Base-by-base conservation (phyloP, 2,888 invertebrate genomes). In the Omphaloscelis lunosa region DNA sequence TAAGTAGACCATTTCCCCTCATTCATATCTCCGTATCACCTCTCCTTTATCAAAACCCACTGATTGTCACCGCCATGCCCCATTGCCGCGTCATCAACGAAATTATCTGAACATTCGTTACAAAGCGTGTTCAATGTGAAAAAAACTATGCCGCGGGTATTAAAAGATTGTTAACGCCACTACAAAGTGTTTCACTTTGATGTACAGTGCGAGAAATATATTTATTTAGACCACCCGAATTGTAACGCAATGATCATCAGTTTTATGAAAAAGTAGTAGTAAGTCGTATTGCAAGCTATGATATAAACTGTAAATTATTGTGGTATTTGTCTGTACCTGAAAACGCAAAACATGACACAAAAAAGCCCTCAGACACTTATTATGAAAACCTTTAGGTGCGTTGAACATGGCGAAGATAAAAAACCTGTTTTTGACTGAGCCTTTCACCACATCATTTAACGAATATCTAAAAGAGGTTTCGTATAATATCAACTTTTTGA, bases 61-160 rank as follows among this genome's bases (percentile, higher is more conserved):
- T n/a, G 67, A 59, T 41, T 48, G 0, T 48, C 82, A 15, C 48
- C 68, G 23, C 51, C 20, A 61, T 34, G 56, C 48, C 12, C 71
- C 61, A 80, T 68, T 34, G 67, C 61, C 63, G 15, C 41, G 63
- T 66, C 85, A 56, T 51, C 61, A 23, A 12, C 56, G 4, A 41
- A 61, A 69, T 82, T 61, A 68, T 72, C 41, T 29, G n/a, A 11
- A n/a, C 67, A 84, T 84, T 68, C 15, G 20, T 75, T 61, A 72
- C 59, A 48, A 67, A 53, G 15, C 66, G 29, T 68, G 70, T 68
- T 63, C 27, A 56, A 9, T 59, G 12, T 56, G n/a, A 68, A 51
- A 68, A 20, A 82, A 82, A 61, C 62, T 80, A 69, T 80, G 81
- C 75, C 75, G 68, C 34, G 17, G 34, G 9, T 69, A 84, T 61